Evolutionary conservation across 2,797 vertebrate species (phyloP), one percentile per base, ranked within the genome.

Genomic region (Benthosema pterotum): DNA sequence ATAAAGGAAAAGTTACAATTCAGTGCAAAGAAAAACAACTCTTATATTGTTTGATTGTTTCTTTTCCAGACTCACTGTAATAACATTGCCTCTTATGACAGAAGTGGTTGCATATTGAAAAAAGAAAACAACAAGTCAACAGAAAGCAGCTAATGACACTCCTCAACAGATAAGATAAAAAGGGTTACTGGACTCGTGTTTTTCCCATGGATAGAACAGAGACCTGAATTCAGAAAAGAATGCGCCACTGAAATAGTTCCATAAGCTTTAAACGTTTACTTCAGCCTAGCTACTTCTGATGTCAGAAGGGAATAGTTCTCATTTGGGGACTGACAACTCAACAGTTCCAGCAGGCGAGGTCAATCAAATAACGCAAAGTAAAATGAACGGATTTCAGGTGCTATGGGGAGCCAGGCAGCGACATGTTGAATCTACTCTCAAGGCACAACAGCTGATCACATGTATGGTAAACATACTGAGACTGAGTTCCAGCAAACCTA

Each of bases 81-180:
- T 93, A 91, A 94, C 93, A 93, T 93, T 91, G 94, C 92, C 91
- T 94, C 92, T 88, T 93, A 92, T 94, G 94, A 95, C 67, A 93
- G 87, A 96, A 98, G 95, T 98, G 96, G 96, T 98, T 99, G 97
- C 97, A 98, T 98, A 97, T 97, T 96, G 94, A 95, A 96, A 96
- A 95, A 91, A 91, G 94, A 95, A 95, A 92, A 95, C 57, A 72
- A 79, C 28, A 38, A 42, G 57, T 48, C 32, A 52, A 52, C 71
- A 82, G 71, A 95, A 99, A 97, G 96, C 97, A 97, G 95, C 96
- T 96, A 98, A 96, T 69, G 71, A 86, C 74, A 88, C 91, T 93
- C 94, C 79, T 95, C 89, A 94, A 93, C 92, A 93, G 90, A 92
- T 93, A 71, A 4, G 69, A 78, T 60, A 93, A 93, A n/a, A 89